A percentile compares a stretch with the other conserved stretches of the same genome.
Conservation (phyloP, 53 echinoderm and acorn worm species). For the Hippasteria phrygiana region DNA sequence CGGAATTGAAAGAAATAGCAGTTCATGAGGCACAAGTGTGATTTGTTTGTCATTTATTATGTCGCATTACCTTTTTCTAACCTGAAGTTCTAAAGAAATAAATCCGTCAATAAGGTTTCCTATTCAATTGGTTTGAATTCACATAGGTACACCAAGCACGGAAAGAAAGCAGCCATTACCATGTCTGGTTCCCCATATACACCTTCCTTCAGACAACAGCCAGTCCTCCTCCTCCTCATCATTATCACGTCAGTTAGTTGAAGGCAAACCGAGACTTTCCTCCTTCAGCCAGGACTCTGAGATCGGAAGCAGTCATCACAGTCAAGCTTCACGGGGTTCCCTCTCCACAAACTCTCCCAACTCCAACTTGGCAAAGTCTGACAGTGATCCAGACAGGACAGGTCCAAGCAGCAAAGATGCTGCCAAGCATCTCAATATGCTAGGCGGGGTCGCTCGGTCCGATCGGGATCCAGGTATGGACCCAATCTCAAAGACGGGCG, state of each 20-base stretch:
- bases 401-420: slow-evolving; percentile 51
- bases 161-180: slow-evolving; percentile 37
- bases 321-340: slow-evolving; percentile 32
- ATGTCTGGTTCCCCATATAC: slow-evolving; percentile 51
- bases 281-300: slow-evolving; percentile 51
- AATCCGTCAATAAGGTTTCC: too few species aligned
- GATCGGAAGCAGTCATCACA: slow-evolving; percentile 9
- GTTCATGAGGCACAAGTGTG: too few species aligned
- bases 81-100: too few species aligned
- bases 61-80: too few species aligned
- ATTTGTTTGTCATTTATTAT: too few species aligned
- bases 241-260: slow-evolving; percentile 14
- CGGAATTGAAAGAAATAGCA: too few species aligned
- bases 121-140: not conserved
- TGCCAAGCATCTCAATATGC: slow-evolving; percentile 29
- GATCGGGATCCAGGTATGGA: slow-evolving; percentile 6
- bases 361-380: slow-evolving; percentile 8
- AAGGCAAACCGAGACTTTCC: not conserved
- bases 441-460: not conserved
- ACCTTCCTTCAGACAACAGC: slow-evolving; percentile 54
- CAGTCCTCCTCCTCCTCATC: slow-evolving; percentile 44
- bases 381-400: slow-evolving; percentile 38
- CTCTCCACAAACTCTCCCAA: slow-evolving; percentile 28
- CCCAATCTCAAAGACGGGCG: not conserved
- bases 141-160: slow-evolving; percentile 24